These are phyloP conservation scores for Drosophila vallismaia DNA, from an alignment of 2,888 invertebrate species.

Conservation along the genomic window DNA sequence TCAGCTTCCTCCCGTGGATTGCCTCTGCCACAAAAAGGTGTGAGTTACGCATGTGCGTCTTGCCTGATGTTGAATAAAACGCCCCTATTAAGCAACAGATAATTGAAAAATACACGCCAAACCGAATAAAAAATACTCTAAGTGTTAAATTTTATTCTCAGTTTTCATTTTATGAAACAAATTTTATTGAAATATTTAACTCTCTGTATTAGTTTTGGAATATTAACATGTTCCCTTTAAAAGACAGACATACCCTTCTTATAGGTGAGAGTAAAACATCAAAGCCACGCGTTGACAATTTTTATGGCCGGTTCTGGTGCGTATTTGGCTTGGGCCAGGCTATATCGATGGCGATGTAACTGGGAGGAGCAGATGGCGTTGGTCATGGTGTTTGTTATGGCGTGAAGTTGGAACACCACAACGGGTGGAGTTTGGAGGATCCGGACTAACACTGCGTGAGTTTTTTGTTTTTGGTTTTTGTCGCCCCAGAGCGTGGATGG, in stretches of 20 bases:
- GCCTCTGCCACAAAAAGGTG: slow-evolving; percentile 22
- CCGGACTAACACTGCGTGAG: slow-evolving; percentile 24
- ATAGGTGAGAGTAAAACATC: slow-evolving; percentile 49
- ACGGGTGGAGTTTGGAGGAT: slow-evolving; percentile 18
- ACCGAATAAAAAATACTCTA: slow-evolving; percentile 28
- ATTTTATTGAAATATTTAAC: too few species aligned
- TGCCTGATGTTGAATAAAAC: slow-evolving; percentile 71
- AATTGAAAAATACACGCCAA: neutral
- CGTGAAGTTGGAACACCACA: slow-evolving; percentile 5
- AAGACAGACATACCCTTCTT: neutral
- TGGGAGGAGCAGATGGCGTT: slow-evolving; percentile 20
- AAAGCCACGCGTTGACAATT: slow-evolving; percentile 64
- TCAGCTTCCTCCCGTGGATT: neutral
- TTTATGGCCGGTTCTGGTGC: slow-evolving; percentile 69
- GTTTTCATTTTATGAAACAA: too few species aligned
- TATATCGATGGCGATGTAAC: slow-evolving; percentile 9
- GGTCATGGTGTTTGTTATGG: slow-evolving; percentile 19
- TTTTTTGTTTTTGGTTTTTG: slow-evolving; percentile 49
- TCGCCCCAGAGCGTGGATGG: slow-evolving; percentile 22
- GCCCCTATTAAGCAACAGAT: slow-evolving; percentile 64
- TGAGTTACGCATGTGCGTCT: slow-evolving; percentile 57
- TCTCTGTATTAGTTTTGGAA: neutral
- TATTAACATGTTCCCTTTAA: neutral
- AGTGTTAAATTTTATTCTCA: neutral
- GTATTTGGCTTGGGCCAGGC: slow-evolving; percentile 61